These are phyloP conservation scores for Hemiscyllium ocellatum DNA, from an alignment of 2,113 vertebrate species.

Conservation along the genomic window DNA sequence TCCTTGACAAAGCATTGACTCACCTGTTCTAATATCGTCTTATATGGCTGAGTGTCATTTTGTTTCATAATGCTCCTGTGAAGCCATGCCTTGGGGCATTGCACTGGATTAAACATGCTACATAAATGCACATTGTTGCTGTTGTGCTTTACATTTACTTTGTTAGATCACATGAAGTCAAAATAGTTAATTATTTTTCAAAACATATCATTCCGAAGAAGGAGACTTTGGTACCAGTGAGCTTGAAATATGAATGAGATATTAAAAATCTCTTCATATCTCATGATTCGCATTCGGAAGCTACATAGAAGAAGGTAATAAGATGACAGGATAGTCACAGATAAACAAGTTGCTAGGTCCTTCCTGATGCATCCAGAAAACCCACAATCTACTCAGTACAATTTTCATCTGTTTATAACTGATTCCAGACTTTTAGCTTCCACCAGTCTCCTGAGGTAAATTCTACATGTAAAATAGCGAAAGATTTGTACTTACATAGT, in stretches of 20 bases:
- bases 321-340: not conserved
- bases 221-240: not conserved
- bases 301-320: not conserved
- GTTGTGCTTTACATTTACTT: not conserved
- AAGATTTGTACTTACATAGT: too few species aligned
- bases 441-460: not conserved
- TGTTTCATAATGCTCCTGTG: not conserved
- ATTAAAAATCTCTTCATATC: not conserved
- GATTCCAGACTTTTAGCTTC: not conserved
- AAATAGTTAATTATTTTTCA: not conserved
- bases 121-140: not conserved
- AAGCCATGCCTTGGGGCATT: not conserved
- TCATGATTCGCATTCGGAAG: not conserved
- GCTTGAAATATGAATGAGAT: not conserved
- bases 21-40: not conserved
- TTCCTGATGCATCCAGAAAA: not conserved
- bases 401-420: not conserved
- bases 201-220: not conserved
- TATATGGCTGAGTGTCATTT: not conserved
- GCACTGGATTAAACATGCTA: not conserved
- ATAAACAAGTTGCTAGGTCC: not conserved
- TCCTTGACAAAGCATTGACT: not conserved
- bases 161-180: not conserved
- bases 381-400: not conserved
- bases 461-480: not conserved